Percentiles rank a stretch among this genome's conserved stretches.
These are phyloP conservation scores for Pentamera pediparva DNA, from an alignment of 53 echinoderm and acorn worm genomes.

Conservation along the genomic window DNA sequence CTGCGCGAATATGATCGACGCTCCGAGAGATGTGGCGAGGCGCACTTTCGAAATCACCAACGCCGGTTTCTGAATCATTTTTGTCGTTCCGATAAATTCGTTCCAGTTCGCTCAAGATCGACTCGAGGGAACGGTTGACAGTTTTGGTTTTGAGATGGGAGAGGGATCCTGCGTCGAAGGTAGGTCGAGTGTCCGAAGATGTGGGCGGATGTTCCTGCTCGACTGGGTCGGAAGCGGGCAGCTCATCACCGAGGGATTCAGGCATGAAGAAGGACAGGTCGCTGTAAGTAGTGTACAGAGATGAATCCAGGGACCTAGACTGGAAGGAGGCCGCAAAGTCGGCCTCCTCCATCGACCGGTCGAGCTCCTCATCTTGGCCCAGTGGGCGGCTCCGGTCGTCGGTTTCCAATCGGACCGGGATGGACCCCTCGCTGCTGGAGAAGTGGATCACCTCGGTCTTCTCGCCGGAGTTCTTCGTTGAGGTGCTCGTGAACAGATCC, in stretches of 20 bases:
- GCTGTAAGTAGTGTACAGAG: constrained; percentile 74
- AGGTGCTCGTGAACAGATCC: constrained; percentile 55
- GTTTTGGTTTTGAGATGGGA: not conserved
- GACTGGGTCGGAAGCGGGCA: not conserved
- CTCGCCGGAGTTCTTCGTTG: not conserved
- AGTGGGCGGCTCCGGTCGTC: no score
- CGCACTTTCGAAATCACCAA: constrained; percentile 22
- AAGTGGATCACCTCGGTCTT: constrained; percentile 5
- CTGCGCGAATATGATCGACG: no score
- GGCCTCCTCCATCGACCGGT: constrained; percentile 40
- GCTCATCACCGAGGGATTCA: not conserved
- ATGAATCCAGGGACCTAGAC: constrained; percentile 59
- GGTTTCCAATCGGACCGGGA: not conserved
- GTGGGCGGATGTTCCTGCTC: not conserved
- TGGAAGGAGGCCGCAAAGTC: constrained; percentile 56
- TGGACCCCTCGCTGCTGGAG: not conserved
- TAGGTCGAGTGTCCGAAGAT: not conserved
- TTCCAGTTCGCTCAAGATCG: constrained; percentile 7
- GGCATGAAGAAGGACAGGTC: constrained; percentile 55
- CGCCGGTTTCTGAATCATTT: not conserved
- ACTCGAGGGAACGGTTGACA: constrained; percentile 23
- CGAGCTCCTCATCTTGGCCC: constrained; percentile 5
- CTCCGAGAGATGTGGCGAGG: constrained; percentile 22
- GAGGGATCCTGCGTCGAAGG: constrained; percentile 8
- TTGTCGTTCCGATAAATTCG: not conserved